Conservation (phyloP, 2,888 invertebrate genomes). For the Drosophila colorata region DNA sequence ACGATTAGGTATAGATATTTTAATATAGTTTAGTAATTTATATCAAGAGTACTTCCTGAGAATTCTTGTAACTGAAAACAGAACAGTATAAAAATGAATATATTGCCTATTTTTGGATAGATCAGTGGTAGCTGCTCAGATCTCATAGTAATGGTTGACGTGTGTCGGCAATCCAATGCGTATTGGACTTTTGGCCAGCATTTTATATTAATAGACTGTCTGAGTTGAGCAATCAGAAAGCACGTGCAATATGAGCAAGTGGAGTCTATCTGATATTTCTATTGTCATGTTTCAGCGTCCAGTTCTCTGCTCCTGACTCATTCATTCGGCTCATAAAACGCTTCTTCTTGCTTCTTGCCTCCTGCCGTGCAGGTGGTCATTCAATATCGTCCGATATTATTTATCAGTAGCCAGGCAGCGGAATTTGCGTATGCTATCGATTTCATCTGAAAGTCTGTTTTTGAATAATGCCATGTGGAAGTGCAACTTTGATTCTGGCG, state of each 20-base stretch:
- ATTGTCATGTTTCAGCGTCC: constrained; percentile 39
- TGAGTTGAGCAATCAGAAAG: background rate
- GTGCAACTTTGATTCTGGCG: constrained; percentile 44
- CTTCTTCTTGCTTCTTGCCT: background rate
- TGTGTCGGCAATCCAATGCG: constrained; percentile 16
- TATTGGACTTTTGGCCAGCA: constrained; percentile 27
- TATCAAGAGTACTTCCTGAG: background rate
- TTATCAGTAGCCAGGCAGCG: constrained; percentile 48
- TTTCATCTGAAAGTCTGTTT: constrained; percentile 66
- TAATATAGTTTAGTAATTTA: too few relatives aligned
- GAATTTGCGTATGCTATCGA: constrained; percentile 59
- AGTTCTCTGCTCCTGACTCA: constrained; percentile 41
- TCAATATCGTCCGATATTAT: constrained; percentile 25
- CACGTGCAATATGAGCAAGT: constrained; percentile 25
- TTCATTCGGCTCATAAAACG: constrained; percentile 33
- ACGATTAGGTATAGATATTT: too few relatives aligned
- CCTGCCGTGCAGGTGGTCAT: constrained; percentile 11
- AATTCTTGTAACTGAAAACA: background rate
- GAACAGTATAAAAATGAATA: background rate
- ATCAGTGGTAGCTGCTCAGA: background rate
- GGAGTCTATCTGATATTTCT: constrained; percentile 24
- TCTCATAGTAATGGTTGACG: background rate
- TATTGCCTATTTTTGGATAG: too few relatives aligned
- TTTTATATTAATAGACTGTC: constrained; percentile 6
- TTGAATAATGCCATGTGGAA: constrained; percentile 57